Evolutionary conservation across 1,140 invertebrate genomes (phyloP), one percentile per base, ranked within the genome.

Genomic region (Tetragonula clypearis): DNA sequence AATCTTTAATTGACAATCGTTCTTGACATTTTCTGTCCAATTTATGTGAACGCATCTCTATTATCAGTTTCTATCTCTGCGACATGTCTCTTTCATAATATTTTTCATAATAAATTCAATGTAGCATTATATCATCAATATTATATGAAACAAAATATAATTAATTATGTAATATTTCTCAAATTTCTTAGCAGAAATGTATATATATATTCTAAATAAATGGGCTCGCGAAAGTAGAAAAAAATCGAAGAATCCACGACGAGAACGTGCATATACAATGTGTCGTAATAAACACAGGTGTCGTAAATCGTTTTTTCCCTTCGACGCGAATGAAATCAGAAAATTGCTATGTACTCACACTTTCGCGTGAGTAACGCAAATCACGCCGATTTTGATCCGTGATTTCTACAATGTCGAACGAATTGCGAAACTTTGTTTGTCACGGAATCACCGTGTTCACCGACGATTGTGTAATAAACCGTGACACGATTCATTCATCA

Each of bases 401-500:
- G 30, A 30, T 58, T 68, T 56, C 17, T 68, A 76, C 17, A 76
- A 82, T 76, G 60, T 66, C 30, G 4, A 82, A 56, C 53, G 6
- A 68, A 49, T 82, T 76, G 62, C 21, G 56, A 68, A 76, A 82
- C 60, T 15, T 15, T 56, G 21, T 75, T 56, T 56, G 15, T 76
- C 21, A 8, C 41, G 53, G n/a, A 35, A 75, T 81, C 9, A 9
- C 1, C 0, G 5, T 49, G 19, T 11, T 26, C 35, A 21, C 8
- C 8, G n/a, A 8, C 12, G 21, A 21, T 80, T 58, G 23, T 41
- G 56, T 55, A 76, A 82, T 26, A 49, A 76, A 66, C 12, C 26
- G 14, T 2, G 26, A 55, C 23, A 15, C 23, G 49, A 60, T 76
- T 17, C 23, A 82, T 82, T 82, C 72, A 21, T 82, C 30, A n/a